phyloP scores from a whole-genome alignment of 2,888 invertebrate species.

The Megastigmus dorsalis region DNA sequence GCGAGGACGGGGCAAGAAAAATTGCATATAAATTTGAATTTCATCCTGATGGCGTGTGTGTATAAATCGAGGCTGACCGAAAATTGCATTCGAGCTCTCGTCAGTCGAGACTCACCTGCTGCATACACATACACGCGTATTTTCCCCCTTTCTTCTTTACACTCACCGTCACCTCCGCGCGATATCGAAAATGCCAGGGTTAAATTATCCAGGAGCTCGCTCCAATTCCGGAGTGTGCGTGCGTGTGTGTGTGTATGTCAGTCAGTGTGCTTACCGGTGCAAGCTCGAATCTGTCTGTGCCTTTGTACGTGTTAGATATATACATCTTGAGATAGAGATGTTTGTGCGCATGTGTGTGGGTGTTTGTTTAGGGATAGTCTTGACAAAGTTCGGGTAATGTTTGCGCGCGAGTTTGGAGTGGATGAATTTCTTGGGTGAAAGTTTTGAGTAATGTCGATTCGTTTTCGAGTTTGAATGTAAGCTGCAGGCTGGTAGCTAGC shows the following conservation, averaged over 20 bases:
- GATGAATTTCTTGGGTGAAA: too few species aligned
- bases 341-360: not conserved
- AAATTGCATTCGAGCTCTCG: slow-evolving; percentile 15
- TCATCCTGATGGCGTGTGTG: not conserved
- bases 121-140: not conserved
- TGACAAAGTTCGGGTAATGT: too few species aligned
- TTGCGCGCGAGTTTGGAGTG: too few species aligned
- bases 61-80: not conserved
- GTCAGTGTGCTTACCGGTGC: not conserved
- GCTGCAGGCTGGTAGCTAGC: too few species aligned
- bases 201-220: slow-evolving; percentile 15
- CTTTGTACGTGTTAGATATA: too few species aligned
- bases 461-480: too few species aligned
- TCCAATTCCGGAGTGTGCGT: slow-evolving; percentile 20
- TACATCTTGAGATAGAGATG: too few species aligned
- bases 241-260: not conserved
- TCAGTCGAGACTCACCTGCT: slow-evolving; percentile 12
- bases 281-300: not conserved
- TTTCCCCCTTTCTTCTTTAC: not conserved
- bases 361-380: too few species aligned
- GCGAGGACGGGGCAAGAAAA: slow-evolving; percentile 16
- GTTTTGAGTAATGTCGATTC: too few species aligned
- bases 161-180: too few species aligned
- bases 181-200: not conserved
- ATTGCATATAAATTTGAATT: slow-evolving; percentile 46